These are phyloP conservation scores for Semaprochilodus insignis DNA, from an alignment of 2,797 vertebrate genomes.

Conservation along the genomic window DNA sequence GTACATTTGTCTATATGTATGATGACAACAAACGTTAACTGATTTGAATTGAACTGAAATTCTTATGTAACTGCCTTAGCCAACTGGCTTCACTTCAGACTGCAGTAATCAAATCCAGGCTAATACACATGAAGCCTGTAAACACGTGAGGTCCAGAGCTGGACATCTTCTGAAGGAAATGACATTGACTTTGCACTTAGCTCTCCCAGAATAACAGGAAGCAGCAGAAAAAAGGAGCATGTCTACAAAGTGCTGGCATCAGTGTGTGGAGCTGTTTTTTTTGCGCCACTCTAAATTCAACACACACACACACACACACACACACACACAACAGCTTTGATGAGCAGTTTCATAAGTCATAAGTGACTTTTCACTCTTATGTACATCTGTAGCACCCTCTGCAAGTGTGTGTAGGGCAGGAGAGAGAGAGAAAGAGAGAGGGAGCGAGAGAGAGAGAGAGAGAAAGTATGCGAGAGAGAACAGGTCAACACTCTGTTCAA, in stretches of 20 bases:
- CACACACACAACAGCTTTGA: constrained; percentile 50
- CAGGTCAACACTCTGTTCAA: constrained; percentile 62
- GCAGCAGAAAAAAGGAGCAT: constrained; percentile 21
- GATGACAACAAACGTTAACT: background rate
- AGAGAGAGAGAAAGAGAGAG: constrained; percentile 23
- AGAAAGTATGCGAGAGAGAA: constrained; percentile 11
- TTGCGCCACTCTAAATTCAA: background rate
- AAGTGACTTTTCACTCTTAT: constrained; percentile 41
- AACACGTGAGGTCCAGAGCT: background rate
- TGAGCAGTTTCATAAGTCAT: constrained; percentile 42
- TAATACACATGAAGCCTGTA: background rate
- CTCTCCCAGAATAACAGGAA: constrained; percentile 29
- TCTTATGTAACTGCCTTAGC: background rate
- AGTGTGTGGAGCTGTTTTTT: background rate
- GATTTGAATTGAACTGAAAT: background rate
- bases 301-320: constrained; percentile 52
- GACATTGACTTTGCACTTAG: constrained; percentile 35
- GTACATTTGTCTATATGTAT: background rate
- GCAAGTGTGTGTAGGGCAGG: constrained; percentile 27
- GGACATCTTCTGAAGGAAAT: constrained; percentile 23
- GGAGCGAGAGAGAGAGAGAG: background rate
- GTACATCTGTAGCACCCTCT: constrained; percentile 43
- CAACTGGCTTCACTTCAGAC: background rate
- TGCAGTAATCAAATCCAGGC: background rate
- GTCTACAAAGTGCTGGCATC: constrained; percentile 22